Conservation (phyloP, 1,140 invertebrate species). For the Calosoma granatense region DNA sequence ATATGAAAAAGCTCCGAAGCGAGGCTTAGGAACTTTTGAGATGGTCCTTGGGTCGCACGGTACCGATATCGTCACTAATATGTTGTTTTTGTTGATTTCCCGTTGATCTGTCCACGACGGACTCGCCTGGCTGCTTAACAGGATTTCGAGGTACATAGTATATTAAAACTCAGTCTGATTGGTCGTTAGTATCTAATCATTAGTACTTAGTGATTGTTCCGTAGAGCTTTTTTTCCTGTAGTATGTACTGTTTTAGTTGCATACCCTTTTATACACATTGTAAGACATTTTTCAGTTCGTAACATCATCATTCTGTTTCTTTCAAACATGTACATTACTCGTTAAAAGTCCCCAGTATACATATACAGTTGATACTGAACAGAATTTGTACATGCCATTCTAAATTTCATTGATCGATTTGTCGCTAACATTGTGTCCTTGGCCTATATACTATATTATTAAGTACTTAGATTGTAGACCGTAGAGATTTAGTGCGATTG, state of each 20-base stretch:
- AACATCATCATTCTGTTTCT: no score
- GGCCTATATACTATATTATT: neutral
- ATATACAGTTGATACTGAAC: no score
- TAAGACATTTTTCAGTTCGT: neutral
- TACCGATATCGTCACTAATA: constrained; percentile 23
- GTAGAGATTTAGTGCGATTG: neutral
- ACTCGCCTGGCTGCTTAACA: constrained; percentile 43
- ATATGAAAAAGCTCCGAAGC: constrained; percentile 14
- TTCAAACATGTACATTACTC: no score
- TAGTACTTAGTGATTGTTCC: constrained; percentile 40
- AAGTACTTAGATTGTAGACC: neutral
- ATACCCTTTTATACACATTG: constrained; percentile 3
- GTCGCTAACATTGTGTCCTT: no score
- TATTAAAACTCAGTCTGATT: constrained; percentile 26
- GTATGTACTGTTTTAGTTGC: constrained; percentile 27
- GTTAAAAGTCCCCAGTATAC: no score
- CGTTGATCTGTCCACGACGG: constrained; percentile 41
- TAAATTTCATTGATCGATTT: no score
- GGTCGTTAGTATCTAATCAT: constrained; percentile 37
- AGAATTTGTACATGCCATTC: no score
- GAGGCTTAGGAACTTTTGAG: constrained; percentile 87
- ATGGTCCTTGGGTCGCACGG: constrained; percentile 71
- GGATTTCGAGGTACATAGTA: constrained; percentile 63
- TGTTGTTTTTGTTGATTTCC: constrained; percentile 41
- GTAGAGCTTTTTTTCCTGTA: constrained; percentile 45